Conservation (phyloP, 2,113 vertebrate genomes). For the Brachyhypopomus gauderio region DNA sequence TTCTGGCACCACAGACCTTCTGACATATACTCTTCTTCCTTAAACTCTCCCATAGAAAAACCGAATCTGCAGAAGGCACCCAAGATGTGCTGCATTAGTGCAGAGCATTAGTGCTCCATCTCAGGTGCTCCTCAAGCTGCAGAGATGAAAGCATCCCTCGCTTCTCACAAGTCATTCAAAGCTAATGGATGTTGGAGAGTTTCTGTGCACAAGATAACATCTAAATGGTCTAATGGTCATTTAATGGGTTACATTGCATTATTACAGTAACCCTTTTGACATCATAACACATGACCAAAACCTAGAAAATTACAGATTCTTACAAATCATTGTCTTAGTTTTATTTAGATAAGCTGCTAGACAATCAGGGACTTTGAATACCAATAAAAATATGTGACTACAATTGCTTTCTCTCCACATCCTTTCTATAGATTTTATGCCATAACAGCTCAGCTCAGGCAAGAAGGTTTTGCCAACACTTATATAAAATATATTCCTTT, state of each 20-base stretch:
- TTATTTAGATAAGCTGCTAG: neutral
- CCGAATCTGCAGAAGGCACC: too few species aligned
- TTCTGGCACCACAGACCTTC: neutral
- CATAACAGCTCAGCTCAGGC: neutral
- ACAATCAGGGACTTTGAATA: neutral
- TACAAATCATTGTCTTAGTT: neutral
- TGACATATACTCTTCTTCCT: neutral
- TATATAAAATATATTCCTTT: neutral
- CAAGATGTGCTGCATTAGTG: neutral
- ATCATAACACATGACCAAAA: slow-evolving; percentile 22
- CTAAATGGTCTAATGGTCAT: slow-evolving; percentile 13
- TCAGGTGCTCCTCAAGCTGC: neutral
- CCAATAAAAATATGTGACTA: neutral
- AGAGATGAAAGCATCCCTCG: slow-evolving; percentile 25
- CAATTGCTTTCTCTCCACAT: neutral
- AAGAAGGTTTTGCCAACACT: neutral
- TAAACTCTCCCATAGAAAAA: neutral
- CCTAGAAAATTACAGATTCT: neutral
- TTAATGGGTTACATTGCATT: slow-evolving; percentile 39
- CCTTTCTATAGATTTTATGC: neutral
- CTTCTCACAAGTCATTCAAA: slow-evolving; percentile 30
- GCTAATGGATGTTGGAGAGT: slow-evolving; percentile 25
- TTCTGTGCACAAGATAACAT: neutral
- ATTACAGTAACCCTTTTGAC: slow-evolving; percentile 7
- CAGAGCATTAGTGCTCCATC: neutral